Evolutionary conservation across 2,888 invertebrate species (phyloP), one percentile per base, ranked within the genome.

Genomic region (Julus scanicus): DNA sequence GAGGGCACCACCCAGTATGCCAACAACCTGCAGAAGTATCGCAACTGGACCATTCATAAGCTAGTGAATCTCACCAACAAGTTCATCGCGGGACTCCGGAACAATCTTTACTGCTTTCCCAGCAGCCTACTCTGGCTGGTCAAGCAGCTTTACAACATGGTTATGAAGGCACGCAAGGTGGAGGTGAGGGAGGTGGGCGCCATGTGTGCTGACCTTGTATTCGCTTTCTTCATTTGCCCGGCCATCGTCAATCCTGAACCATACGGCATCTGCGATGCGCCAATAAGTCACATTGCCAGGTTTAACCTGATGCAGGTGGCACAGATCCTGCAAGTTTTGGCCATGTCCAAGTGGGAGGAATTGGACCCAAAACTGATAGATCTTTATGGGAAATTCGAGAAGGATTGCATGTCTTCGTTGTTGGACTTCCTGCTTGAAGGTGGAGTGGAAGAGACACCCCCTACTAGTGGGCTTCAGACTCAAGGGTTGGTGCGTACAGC

Each of bases 211-310:
- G 99, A 99, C 91, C 94, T 99, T 89, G 96, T 99, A 44, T 96
- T 99, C 92, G 97, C 97, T 13, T 95, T 96, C 92, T 98, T 98
- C 92, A 96, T 99, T 89, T 99, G 99, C 91, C 98, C 98, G 2
- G 99, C 98, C 0, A 97, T 99, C 88, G 96, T 98, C 86, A 97
- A 97, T 93, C 99, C 99, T 0, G 99, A 99, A 92, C 96, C 97
- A 0, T 96, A 97, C 92, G 99, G 98, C 20, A 93, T 93, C 2
- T 96, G 96, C 4, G 98, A 98, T 91, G 96, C 97, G 1, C 97
- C 98, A 9, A 96, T 99, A 88, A 97, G 97, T 83, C 96, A 97
- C 91, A 95, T 97, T 89, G 97, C 98, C 6, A 93, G 98, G 63
- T 98, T 97, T 92, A 99, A 94, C 91, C 91, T 94, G 84, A 95